Conservation (phyloP, 2,113 vertebrate genomes). For the Ibidorhyncha struthersii region DNA sequence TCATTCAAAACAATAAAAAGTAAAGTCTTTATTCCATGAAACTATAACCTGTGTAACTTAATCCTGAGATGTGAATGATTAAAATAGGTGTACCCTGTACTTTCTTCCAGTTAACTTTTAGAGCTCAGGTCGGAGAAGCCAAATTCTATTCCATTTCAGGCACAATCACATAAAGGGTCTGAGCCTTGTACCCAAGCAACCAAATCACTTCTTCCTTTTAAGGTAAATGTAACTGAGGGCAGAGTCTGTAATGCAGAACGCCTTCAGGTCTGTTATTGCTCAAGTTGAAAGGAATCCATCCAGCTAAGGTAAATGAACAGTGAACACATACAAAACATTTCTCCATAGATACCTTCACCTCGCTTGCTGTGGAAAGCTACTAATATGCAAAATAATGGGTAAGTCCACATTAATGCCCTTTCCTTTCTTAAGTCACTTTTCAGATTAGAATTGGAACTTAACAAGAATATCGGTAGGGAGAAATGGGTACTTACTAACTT, state of each 20-base stretch:
- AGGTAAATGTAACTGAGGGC: neutral
- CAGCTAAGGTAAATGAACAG: neutral
- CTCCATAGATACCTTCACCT: neutral
- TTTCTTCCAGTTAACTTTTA: neutral
- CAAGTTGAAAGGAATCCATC: neutral
- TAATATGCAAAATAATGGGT: neutral
- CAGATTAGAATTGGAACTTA: neutral
- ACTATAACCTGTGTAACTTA: neutral
- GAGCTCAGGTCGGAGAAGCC: neutral
- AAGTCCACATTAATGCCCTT: neutral
- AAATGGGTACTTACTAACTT: neutral
- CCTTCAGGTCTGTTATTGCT: neutral
- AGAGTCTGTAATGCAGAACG: neutral
- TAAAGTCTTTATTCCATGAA: neutral
- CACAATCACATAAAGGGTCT: neutral
- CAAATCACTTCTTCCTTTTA: neutral
- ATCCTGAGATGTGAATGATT: neutral
- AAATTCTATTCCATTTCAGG: neutral
- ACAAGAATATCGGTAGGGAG: neutral
- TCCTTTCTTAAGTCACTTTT: neutral
- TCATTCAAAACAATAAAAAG: neutral
- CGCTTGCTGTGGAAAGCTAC: neutral
- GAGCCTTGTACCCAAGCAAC: neutral
- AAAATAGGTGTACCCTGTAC: neutral
- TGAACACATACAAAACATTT: neutral